These are phyloP conservation scores for Microctonus aethiopoides DNA, from an alignment of 2,888 invertebrate genomes.

Conservation along the genomic window DNA sequence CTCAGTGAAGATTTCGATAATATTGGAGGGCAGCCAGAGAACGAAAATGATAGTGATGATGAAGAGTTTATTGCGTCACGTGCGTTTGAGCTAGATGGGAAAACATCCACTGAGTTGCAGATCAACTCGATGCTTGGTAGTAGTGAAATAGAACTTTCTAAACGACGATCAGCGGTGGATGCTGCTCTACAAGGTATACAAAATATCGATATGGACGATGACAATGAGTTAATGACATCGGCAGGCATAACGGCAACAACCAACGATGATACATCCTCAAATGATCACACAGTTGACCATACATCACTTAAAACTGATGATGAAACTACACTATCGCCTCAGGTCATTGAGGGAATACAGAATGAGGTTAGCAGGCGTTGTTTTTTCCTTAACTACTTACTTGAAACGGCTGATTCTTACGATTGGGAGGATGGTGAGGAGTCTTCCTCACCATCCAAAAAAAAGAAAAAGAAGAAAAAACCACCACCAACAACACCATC, in stretches of 20 bases:
- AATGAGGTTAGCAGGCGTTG: constrained; percentile 29
- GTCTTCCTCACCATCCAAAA: background rate
- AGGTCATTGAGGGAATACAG: background rate
- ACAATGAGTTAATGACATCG: background rate
- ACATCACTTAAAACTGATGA: background rate
- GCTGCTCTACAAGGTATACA: background rate
- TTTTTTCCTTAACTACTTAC: background rate
- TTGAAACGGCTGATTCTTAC: background rate
- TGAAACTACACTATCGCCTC: background rate
- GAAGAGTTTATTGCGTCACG: background rate
- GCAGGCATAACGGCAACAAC: background rate
- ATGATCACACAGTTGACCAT: background rate
- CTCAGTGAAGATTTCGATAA: background rate
- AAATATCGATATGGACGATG: background rate
- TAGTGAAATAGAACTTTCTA: background rate
- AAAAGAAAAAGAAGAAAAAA: too few relatives aligned
- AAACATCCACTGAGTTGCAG: background rate
- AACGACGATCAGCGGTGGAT: background rate
- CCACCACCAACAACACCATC: background rate
- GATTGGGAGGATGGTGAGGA: too few relatives aligned
- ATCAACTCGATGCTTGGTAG: background rate
- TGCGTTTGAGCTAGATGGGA: background rate
- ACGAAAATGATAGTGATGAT: background rate
- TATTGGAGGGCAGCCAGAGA: background rate
- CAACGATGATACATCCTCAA: background rate